Percentiles rank a stretch among this genome's conserved stretches.
These are phyloP conservation scores for Drosophila melanosoma DNA, from an alignment of 2,888 invertebrate genomes.

Conservation along the genomic window DNA sequence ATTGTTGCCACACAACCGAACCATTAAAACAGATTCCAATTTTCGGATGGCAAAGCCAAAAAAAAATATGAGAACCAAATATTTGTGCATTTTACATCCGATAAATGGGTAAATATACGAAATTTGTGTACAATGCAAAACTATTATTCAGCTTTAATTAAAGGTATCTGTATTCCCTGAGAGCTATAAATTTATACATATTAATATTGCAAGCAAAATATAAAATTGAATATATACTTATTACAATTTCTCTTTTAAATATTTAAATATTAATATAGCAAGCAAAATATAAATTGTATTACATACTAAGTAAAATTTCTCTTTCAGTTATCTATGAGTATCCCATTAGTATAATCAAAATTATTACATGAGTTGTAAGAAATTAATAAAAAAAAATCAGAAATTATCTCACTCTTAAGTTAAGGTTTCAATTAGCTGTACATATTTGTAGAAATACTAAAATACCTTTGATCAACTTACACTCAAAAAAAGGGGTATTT, in stretches of 20 bases:
- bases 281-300: too few species aligned
- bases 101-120: background rate
- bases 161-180: background rate
- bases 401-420: background rate
- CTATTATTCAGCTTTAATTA: background rate
- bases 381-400: background rate
- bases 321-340: background rate
- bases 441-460: background rate
- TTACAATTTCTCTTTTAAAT: background rate
- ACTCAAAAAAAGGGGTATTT: background rate
- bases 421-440: background rate
- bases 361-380: background rate
- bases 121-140: background rate
- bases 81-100: background rate
- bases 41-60: conserved; percentile 8
- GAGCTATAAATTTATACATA: background rate
- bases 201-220: background rate
- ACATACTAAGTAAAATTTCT: background rate
- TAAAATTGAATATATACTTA: too few species aligned
- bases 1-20: conserved; percentile 50
- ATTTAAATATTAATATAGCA: background rate
- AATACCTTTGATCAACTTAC: background rate
- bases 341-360: background rate
- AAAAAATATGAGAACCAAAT: conserved; percentile 7
- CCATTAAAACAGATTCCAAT: conserved; percentile 35